Evolutionary conservation across 2,113 vertebrate genomes (phyloP), one percentile per base, ranked within the genome.

Genomic region (Peucedramus taeniatus): DNA sequence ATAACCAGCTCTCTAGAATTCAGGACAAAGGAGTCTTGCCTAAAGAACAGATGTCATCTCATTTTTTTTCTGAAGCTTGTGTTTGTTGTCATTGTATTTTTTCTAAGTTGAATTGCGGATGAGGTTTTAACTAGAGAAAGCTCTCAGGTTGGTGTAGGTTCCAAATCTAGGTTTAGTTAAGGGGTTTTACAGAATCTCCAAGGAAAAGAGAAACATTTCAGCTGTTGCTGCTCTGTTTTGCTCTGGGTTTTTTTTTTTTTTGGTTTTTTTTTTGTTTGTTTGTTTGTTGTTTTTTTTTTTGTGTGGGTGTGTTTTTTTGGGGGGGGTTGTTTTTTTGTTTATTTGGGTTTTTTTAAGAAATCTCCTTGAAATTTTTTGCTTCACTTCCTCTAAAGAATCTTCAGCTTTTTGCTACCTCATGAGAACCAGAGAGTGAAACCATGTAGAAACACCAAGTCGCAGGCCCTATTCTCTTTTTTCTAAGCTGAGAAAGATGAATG

Each of bases 121-220:
- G 92, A 97, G 80, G 64, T 91, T 98, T 96, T 95, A 96, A 96
- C 97, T 89, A 96, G 97, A 95, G 96, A 89, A 98, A 97, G n/a
- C 31, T 82, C 79, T 86, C 19, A 33, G 39, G 81, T 42, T 80
- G 49, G 84, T 96, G 83, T 91, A 96, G 59, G 69, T 84, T 87
- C 68, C 72, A 89, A 82, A 95, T 40, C 53, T 47, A 87, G n/a
- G 44, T 71, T 92, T 92, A 75, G 47, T 87, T 81, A 77, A 57
- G n/a, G 21, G 1, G 26, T 85, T 94, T 90, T 91, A 74, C 63
- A 80, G 65, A 81, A 74, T 59, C 47, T 75, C 39, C 61, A 53
- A 90, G 71, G 86, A 74, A 86, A 79, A 87, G 42, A 83, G 26
- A 88, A 95, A 81, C 20, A 31, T 87, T 71, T 88, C 68, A 74